Conservation (phyloP, 2,888 invertebrate species). For the Ochropleura plecta region DNA sequence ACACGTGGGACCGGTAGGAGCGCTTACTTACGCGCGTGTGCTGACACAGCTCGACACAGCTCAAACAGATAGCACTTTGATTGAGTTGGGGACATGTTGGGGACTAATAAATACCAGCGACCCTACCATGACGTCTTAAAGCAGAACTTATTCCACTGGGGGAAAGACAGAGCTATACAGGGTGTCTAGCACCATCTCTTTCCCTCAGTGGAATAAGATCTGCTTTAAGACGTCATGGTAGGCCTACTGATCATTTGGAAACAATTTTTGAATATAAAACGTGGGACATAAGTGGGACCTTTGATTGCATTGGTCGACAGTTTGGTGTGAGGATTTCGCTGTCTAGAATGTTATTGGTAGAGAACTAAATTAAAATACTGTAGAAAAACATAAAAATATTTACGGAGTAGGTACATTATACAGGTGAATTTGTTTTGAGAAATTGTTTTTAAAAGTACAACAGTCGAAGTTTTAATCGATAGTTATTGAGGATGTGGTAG, state of each 20-base stretch:
- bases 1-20: conserved; percentile 33
- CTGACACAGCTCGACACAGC: conserved; percentile 30
- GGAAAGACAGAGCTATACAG: too few species aligned
- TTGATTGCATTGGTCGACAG: conserved; percentile 6
- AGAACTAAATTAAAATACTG: neutral
- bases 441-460: neutral
- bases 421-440: neutral
- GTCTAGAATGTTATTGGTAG: neutral
- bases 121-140: too few species aligned
- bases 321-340: neutral
- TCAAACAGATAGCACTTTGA: conserved; percentile 42
- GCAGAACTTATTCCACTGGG: too few species aligned
- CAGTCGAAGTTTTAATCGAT: neutral
- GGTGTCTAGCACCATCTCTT: too few species aligned
- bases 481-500: too few species aligned
- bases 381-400: neutral
- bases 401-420: neutral
- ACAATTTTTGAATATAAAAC: conserved; percentile 20
- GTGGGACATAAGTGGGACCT: neutral
- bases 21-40: conserved; percentile 51
- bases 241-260: conserved; percentile 13
- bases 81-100: conserved; percentile 44
- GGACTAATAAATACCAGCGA: neutral
- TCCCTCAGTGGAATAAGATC: too few species aligned
- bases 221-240: too few species aligned